Percentiles rank a stretch among this genome's conserved stretches.
Conservation (phyloP, 35 echinoderm and acorn worm species). For the Ophioderma brevispina region DNA sequence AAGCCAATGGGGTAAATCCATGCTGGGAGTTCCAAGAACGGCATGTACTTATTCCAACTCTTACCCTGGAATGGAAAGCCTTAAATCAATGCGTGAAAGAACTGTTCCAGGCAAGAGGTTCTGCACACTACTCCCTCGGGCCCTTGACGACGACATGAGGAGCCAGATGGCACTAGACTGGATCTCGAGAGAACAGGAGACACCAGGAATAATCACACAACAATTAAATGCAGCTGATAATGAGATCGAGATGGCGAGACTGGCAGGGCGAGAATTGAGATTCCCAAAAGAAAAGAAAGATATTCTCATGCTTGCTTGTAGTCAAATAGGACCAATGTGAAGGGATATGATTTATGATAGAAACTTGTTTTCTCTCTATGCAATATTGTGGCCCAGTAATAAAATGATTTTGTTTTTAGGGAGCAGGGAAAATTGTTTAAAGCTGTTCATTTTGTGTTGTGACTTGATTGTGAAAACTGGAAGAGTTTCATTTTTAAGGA, state of each 20-base stretch:
- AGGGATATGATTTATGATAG: not conserved
- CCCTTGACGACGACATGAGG: conserved; percentile 96
- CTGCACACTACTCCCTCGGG: conserved; percentile 80
- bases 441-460: too few relatives aligned
- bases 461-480: too few relatives aligned
- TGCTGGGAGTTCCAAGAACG: conserved; percentile 99
- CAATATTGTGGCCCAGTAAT: too few relatives aligned
- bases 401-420: too few relatives aligned
- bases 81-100: conserved; percentile 96
- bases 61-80: conserved; percentile 98
- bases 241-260: conserved; percentile 84
- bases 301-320: conserved; percentile 97
- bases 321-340: conserved; percentile 94
- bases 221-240: conserved; percentile 78
- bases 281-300: conserved; percentile 99
- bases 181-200: conserved; percentile 97
- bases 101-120: conserved; percentile 89
- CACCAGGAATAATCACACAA: conserved; percentile 65
- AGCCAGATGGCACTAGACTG: conserved; percentile 99
- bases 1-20: conserved; percentile 82
- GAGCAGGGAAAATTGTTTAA: too few relatives aligned
- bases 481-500: too few relatives aligned
- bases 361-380: too few relatives aligned
- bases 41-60: conserved; percentile 97
- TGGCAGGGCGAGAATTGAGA: conserved; percentile 86